Evolutionary conservation across 2,888 invertebrate genomes (phyloP), one percentile per base, ranked within the genome.

Genomic region (Megastigmus dorsalis): DNA sequence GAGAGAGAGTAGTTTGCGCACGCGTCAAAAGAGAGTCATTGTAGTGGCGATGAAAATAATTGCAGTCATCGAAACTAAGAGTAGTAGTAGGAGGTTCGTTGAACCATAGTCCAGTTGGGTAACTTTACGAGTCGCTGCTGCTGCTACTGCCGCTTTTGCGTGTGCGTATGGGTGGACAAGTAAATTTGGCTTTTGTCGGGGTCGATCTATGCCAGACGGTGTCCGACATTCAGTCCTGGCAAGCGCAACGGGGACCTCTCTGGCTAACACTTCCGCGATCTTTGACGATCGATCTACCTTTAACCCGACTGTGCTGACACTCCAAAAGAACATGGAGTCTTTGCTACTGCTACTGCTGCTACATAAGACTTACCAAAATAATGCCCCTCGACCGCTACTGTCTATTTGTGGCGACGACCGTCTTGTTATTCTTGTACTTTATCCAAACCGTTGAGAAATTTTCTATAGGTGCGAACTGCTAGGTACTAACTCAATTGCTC

Each of bases 181-280:
- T 79, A 80, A 79, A 79, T 80, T 80, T 80, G 79, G 78, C 76
- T 75, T 52, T 74, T 75, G 73, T 73, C 67, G 69, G 52, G 72
- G 75, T 65, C 75, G 72, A 80, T 77, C 77, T 66, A 75, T 81
- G 71, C 75, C 80, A 79, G 75, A 72, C 65, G 63, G 67, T 23
- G 63, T 33, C 60, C 77, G 74, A 80, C 77, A 73, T 75, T 76
- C 71, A n/a, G n/a, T n/a, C n/a, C n/a, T n/a, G 74, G 54, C 15
- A n/a, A 57, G 36, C 52, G 28, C 26, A 20, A 30, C 10, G 26
- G 38, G 9, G 10, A 13, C 23, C 10, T 57, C 5, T 26, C 26
- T 30, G 5, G 15, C 15, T 33, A 1, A 10, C 5, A 54, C 77
- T 80, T 79, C 77, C 77, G 79, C 77, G 77, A 76, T 77, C 74